Base-by-base conservation (phyloP, 2,888 invertebrate genomes). In the Eilema depressum region DNA sequence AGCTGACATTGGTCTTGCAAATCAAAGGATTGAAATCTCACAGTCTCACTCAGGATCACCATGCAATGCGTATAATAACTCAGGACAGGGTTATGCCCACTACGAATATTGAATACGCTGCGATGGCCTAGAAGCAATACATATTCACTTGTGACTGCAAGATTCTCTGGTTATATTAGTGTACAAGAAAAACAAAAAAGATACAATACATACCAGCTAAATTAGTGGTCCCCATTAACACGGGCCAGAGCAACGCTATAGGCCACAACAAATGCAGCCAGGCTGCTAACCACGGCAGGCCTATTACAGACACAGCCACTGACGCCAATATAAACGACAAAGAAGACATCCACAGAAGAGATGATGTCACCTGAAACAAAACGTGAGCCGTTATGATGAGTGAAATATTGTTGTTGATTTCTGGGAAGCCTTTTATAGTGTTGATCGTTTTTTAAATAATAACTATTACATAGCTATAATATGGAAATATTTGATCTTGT, bases 221-320 rank as follows among this genome's bases (percentile, higher is more conserved):
- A 28, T 86, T 85, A 0, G 94, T 91, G n/a, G 91, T 84, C 62
- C 87, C 87, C 30, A 90, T 85, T 2, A 93, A 60, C 0, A 88
- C 86, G 0, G 95, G 94, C 93, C 93, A 94, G 37, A 94, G 79
- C 61, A 92, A 74, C 0, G 92, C 91, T 1, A 87, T 76, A 0
- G 94, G 90, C 91, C 92, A 92, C 5, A 88, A 81, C 33, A 90
- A 75, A 73, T 91, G 93, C 61, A 88, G 80, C 87, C 89, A 87
- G 17, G 91, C 86, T 2, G 85, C 73, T n/a, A 87, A 70, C 93
- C 92, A 91, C 57, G 85, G 86, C 17, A 79, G 76, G 2, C 84
- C 83, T 74, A 85, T 79, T 78, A 86, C 79, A 30, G 86, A 85
- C 66, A 85, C 75, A 12, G 79, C 77, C 4, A 78, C 70, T 12